A percentile compares a stretch with the other conserved stretches of the same genome.
phyloP scores from a whole-genome alignment of 2,113 vertebrate genomes.

The Calyptommatus sinebrachiatus region DNA sequence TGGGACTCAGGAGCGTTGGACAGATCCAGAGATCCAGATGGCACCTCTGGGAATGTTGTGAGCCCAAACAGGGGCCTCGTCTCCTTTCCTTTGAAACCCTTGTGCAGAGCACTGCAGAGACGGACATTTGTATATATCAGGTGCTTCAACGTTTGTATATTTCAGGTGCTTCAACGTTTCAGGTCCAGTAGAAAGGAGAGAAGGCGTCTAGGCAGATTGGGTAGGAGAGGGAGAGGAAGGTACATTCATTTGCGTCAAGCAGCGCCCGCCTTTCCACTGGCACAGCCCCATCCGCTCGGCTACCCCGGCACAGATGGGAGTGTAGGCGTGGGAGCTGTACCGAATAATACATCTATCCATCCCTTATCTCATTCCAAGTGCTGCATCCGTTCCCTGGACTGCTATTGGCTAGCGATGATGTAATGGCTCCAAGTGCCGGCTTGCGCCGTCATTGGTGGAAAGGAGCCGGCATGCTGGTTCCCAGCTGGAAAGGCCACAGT shows the following conservation, averaged over 20 bases:
- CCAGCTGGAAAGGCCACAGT: constrained; percentile 82
- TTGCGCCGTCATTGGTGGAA: constrained; percentile 78
- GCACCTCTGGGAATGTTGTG: background rate
- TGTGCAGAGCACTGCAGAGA: too few relatives aligned
- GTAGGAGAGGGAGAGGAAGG: background rate
- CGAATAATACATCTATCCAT: constrained; percentile 50
- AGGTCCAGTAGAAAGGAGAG: too few relatives aligned
- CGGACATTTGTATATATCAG: too few relatives aligned
- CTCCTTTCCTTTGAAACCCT: background rate
- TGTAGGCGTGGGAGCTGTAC: constrained; percentile 37
- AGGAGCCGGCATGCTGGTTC: constrained; percentile 75
- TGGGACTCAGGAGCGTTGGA: too few relatives aligned
- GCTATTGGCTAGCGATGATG: constrained; percentile 95
- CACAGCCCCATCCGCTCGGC: fast-evolving
- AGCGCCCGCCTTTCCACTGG: background rate
- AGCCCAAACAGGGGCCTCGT: background rate
- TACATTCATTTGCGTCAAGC: background rate
- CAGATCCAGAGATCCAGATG: background rate
- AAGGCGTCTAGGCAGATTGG: background rate
- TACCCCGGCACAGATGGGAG: constrained; percentile 21
- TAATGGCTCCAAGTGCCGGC: constrained; percentile 85
- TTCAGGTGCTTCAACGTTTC: too few relatives aligned
- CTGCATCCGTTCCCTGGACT: constrained; percentile 75
- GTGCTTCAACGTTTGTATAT: background rate
- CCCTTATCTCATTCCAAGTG: constrained; percentile 67